Evolutionary conservation across 2,797 vertebrate genomes (phyloP).

Genomic region (Novumbra hubbsi): DNA sequence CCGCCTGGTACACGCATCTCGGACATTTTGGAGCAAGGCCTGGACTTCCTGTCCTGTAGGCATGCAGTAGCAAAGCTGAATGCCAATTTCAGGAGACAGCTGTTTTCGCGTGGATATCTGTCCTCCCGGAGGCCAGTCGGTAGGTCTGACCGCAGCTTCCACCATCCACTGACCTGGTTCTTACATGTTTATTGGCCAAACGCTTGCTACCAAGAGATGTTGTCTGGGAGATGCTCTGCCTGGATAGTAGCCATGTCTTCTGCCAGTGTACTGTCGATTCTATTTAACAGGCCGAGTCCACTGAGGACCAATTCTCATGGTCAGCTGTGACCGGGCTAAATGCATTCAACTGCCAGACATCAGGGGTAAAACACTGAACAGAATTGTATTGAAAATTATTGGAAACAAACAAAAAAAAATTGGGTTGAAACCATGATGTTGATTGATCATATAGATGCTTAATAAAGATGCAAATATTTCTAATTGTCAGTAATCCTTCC

Average conservation of each 20-base stretch:
- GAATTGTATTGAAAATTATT: too few relatives aligned
- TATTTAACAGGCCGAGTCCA: too few relatives aligned
- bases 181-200: not conserved
- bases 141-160: not conserved
- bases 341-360: too few relatives aligned
- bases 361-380: too few relatives aligned
- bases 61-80: slow-evolving; percentile 53
- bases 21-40: slow-evolving; percentile 54
- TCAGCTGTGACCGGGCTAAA: too few relatives aligned
- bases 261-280: not conserved
- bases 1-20: slow-evolving; percentile 12
- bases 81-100: slow-evolving; percentile 47
- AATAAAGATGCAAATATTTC: not conserved
- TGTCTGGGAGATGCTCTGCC: not conserved
- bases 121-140: not conserved
- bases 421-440: too few relatives aligned
- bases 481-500: not conserved
- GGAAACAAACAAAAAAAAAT: too few relatives aligned
- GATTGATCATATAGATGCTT: too few relatives aligned
- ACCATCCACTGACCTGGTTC: too few relatives aligned
- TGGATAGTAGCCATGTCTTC: not conserved
- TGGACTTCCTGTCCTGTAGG: slow-evolving; percentile 51
- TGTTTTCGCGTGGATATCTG: slow-evolving; percentile 24
- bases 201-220: not conserved
- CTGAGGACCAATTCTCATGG: too few relatives aligned